Base-by-base conservation (phyloP, 2,888 invertebrate genomes). In the Hartigia nigra region DNA sequence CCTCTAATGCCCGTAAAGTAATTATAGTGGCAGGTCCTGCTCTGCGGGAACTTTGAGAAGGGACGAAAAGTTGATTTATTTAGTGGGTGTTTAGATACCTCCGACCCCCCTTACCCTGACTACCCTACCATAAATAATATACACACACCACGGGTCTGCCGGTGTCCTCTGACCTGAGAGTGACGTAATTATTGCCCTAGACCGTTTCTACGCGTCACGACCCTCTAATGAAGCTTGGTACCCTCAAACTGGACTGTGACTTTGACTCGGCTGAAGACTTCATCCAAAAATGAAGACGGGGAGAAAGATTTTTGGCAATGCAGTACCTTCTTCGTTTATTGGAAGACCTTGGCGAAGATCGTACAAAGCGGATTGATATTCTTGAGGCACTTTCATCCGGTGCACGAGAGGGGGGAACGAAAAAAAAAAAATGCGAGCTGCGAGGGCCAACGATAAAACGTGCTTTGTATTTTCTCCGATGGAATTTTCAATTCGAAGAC, bases 401-500 rank as follows among this genome's bases (percentile, higher is more conserved):
- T 55, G 55, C 23, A 23, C 55, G 55, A 55, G 55, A 55, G 2
- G 23, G 55, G 55, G 55, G 23, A 55, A 55, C 23, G 23, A 55
- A 55, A 55, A 31, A 39, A 31, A 39, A 39, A 72, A 72, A 72
- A 34, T 31, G 72, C 5, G 72, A 72, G 72, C 72, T 72, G 31
- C 55, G 55, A 55, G 55, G 55, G 55, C 55, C 55, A 14, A 55
- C 9, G 23, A 55, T 55, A 55, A 31, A 72, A 72, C 72, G 72
- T 72, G 72, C 72, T 72, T 34, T 72, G 72, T 72, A 72, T 72
- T 72, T 72, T 34, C 72, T 34, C 31, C 80, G 82, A 80, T 80
- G 80, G 83, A 86, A 85, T 87, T 87, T 88, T 85, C 86, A 83
- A 87, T 87, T 86, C 85, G 82, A 79, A 74, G 79, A 81, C 78